Base-by-base conservation (phyloP, 2,113 vertebrate species). In the Saccopteryx leptura region DNA sequence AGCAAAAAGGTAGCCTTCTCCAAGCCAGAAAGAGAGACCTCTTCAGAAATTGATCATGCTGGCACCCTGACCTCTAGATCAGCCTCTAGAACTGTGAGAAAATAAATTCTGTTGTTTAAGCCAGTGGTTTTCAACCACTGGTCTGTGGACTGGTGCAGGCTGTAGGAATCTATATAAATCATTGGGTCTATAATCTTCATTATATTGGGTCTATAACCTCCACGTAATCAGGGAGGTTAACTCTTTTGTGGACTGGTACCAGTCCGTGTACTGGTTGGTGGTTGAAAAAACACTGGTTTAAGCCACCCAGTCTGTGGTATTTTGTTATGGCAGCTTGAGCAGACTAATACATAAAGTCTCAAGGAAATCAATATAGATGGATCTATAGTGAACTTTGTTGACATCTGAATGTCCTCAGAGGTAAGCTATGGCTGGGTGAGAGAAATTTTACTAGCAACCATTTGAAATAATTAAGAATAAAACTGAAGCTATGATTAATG, bases 401-500 rank as follows among this genome's bases (percentile, higher is more conserved):
- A 93, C 46, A 89, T 52, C 33, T n/a, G 56, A 58, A 90, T 94
- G 12, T 65, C 56, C 90, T 92, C 52, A 60, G 61, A 90, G 66
- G 52, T 78, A 89, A 95, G 48, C 24, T 65, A 94, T 3, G 72
- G 39, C 48, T 33, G 63, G 82, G 48, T 74, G 81, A 90, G 76
- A 88, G 21, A 84, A 66, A 33, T 85, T 78, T 90, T 86, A 5
- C 58, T 80, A 56, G 26, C 14, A 75, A 18, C 88, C 95, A 76
- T 92, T 96, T 90, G 50, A 90, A 95, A 95, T 97, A 93, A 90
- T 90, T 84, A 94, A 90, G 24, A n/a, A 68, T 54, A 92, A 61
- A 95, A 76, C 75, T 94, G 74, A 90, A 93, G 50, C 83, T 96
- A 80, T 80, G 56, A 72, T 82, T 33, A 63, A 15, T 5, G 1